A percentile compares a stretch with the other conserved stretches of the same genome.
Evolutionary conservation across 2,797 vertebrate genomes (phyloP).

Genomic region (Enteromius argenteus): DNA sequence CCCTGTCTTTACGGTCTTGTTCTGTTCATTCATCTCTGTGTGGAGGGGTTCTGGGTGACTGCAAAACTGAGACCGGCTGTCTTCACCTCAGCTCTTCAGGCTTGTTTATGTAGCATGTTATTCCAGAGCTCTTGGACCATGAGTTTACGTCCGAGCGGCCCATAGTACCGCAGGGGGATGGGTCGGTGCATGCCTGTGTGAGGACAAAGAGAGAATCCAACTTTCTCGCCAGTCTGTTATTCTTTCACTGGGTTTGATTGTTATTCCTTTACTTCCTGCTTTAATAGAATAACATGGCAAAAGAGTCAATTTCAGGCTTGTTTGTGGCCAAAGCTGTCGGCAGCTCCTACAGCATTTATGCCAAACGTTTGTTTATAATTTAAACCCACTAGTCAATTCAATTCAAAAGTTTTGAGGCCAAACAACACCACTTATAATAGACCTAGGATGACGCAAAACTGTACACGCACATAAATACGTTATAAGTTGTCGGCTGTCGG

Average conservation of each 20-base stretch:
- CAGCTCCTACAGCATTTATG: slow-evolving; percentile 36
- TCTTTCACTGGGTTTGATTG: slow-evolving; percentile 56
- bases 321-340: slow-evolving; percentile 48
- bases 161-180: slow-evolving; percentile 16
- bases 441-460: slow-evolving; percentile 16
- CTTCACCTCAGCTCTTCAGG: slow-evolving; percentile 33
- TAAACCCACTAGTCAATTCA: slow-evolving; percentile 44
- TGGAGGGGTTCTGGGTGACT: slow-evolving; percentile 30
- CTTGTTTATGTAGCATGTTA: slow-evolving; percentile 58
- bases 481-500: slow-evolving; percentile 41
- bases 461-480: not conserved
- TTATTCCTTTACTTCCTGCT: slow-evolving; percentile 61
- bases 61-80: slow-evolving; percentile 24
- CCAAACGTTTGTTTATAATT: slow-evolving; percentile 25
- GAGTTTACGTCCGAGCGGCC: slow-evolving; percentile 35
- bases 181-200: slow-evolving; percentile 23
- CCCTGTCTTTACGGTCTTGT: not conserved
- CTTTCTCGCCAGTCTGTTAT: slow-evolving; percentile 54
- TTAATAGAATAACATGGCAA: slow-evolving; percentile 51
- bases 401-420: slow-evolving; percentile 4
- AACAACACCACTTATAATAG: slow-evolving; percentile 17
- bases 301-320: slow-evolving; percentile 37
- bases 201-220: slow-evolving; percentile 46
- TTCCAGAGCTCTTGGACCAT: slow-evolving; percentile 53
- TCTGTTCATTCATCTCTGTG: slow-evolving; percentile 31